Percentiles rank a stretch among this genome's conserved stretches.
Conservation (phyloP, 1,140 invertebrate genomes). For the Drosophila kurseongensis region DNA sequence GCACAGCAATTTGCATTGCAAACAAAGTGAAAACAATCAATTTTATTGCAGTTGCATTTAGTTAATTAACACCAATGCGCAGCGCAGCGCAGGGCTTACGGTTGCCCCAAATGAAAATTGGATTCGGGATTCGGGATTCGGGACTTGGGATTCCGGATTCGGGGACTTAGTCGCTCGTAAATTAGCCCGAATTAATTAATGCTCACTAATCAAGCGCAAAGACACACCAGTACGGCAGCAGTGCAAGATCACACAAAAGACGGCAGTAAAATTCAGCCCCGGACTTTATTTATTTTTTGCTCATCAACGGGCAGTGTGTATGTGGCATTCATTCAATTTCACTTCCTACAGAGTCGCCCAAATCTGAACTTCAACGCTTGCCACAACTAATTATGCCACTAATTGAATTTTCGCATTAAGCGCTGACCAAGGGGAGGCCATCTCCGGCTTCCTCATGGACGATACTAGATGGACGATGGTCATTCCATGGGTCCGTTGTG, state of each 20-base stretch:
- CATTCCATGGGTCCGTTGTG: slow-evolving; percentile 31
- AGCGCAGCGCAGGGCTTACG: slow-evolving; percentile 23
- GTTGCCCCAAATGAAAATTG: slow-evolving; percentile 46
- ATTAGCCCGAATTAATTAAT: slow-evolving; percentile 79
- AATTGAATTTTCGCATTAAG: slow-evolving; percentile 83
- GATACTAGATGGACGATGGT: slow-evolving; percentile 40
- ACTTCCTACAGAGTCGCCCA: slow-evolving; percentile 42
- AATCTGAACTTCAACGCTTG: slow-evolving; percentile 81
- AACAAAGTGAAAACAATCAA: slow-evolving; percentile 84
- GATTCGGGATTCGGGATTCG: neutral
- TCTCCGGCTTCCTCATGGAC: slow-evolving; percentile 17
- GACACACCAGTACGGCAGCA: slow-evolving; percentile 26
- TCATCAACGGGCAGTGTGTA: slow-evolving; percentile 35
- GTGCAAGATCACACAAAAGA: slow-evolving; percentile 68
- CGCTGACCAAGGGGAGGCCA: slow-evolving; percentile 41
- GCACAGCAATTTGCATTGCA: slow-evolving; percentile 79
- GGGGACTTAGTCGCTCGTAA: slow-evolving; percentile 43
- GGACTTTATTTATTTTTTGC: slow-evolving; percentile 23
- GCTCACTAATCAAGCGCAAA: slow-evolving; percentile 76
- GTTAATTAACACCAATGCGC: slow-evolving; percentile 81
- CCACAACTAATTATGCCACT: slow-evolving; percentile 83
- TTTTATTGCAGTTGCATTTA: slow-evolving; percentile 83
- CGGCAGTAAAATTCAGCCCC: slow-evolving; percentile 36
- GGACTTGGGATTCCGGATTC: neutral
- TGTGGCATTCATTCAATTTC: slow-evolving; percentile 61